A percentile compares a stretch with the other conserved stretches of the same genome.
Conservation (phyloP, 1,140 invertebrate genomes). For the Platorchestia sp. region DNA sequence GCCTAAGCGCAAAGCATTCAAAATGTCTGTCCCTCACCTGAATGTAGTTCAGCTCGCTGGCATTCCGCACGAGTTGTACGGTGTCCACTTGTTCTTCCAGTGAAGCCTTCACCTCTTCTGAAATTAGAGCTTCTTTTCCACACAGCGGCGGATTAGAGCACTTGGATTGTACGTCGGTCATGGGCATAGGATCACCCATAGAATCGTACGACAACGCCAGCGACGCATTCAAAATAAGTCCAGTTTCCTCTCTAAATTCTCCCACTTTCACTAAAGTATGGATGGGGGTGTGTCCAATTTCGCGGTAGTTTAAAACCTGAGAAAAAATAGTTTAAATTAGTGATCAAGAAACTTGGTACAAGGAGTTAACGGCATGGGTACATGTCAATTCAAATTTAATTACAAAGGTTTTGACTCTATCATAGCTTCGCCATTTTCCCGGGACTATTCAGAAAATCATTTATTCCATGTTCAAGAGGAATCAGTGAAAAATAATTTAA, state of each 20-base stretch:
- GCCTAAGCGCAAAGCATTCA: neutral
- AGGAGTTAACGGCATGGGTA: too few relatives aligned
- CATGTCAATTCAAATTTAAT: too few relatives aligned
- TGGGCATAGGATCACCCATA: slow-evolving; percentile 63
- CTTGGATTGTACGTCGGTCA: slow-evolving; percentile 67
- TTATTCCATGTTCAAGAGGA: too few relatives aligned
- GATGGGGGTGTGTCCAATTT: slow-evolving; percentile 13
- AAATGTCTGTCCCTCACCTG: slow-evolving; percentile 55
- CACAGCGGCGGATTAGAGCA: slow-evolving; percentile 62
- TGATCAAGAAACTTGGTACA: neutral
- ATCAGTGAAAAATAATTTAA: too few relatives aligned
- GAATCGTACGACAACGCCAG: slow-evolving; percentile 67
- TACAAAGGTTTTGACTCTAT: too few relatives aligned
- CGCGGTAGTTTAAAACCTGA: slow-evolving; percentile 65
- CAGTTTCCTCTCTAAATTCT: slow-evolving; percentile 67
- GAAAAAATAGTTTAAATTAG: neutral
- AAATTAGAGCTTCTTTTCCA: neutral
- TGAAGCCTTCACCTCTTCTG: neutral
- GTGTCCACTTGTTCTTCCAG: neutral
- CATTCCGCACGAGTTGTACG: neutral
- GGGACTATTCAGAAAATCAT: too few relatives aligned
- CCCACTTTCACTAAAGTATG: slow-evolving; percentile 60
- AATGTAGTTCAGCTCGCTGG: slow-evolving; percentile 51
- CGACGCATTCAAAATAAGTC: slow-evolving; percentile 65
- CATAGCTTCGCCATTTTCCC: too few relatives aligned